A percentile compares a stretch with the other conserved stretches of the same genome.
These are phyloP conservation scores for Thalpophila matura DNA, from an alignment of 2,888 invertebrate genomes.

Conservation along the genomic window DNA sequence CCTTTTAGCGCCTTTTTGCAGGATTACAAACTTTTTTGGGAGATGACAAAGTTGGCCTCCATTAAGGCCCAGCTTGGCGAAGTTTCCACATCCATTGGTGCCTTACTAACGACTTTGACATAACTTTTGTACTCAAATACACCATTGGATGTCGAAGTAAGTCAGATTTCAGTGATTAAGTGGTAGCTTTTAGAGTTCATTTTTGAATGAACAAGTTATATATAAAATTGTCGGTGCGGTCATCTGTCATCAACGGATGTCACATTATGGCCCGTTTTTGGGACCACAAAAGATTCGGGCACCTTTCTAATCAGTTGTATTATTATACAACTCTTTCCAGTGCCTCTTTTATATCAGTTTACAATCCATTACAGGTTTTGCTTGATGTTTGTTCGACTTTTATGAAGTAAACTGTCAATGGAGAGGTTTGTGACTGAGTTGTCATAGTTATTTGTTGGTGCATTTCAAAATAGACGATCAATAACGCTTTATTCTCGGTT, in stretches of 20 bases:
- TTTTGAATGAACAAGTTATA: constrained; percentile 1
- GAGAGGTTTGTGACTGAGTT: constrained; percentile 34
- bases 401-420: constrained; percentile 27
- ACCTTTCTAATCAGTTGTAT: constrained; percentile 73
- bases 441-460: constrained; percentile 47
- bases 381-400: not conserved
- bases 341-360: constrained; percentile 13
- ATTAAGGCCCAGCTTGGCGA: not conserved
- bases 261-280: constrained; percentile 80
- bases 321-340: constrained; percentile 52
- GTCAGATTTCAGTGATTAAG: not conserved
- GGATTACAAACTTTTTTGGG: constrained; percentile 49
- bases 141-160: not conserved
- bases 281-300: constrained; percentile 63
- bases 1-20: constrained; percentile 85
- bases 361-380: constrained; percentile 43
- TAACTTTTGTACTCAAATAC: not conserved
- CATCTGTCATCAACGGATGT: constrained; percentile 87
- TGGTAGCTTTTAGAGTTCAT: constrained; percentile 48
- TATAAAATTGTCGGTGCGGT: constrained; percentile 60
- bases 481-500: constrained; percentile 56
- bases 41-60: too few species aligned
- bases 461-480: constrained; percentile 60
- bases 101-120: rapidly evolving
- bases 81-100: constrained; percentile 3